These are phyloP conservation scores for Malurus alboscapulatus DNA, from an alignment of 2,113 vertebrate genomes.

Conservation along the genomic window DNA sequence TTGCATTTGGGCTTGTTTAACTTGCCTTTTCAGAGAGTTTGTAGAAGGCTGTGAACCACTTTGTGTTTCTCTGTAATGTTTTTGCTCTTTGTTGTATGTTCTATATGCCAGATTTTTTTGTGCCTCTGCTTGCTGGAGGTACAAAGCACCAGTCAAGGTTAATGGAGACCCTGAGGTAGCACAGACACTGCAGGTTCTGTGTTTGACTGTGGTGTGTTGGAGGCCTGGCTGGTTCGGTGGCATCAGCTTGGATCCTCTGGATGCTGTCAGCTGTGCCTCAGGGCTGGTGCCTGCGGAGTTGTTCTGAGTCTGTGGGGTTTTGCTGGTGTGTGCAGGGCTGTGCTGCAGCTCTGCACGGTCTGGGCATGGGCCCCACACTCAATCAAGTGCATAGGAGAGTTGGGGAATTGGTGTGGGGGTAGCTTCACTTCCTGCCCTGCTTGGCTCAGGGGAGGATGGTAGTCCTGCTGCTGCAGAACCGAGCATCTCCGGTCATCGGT, in stretches of 20 bases:
- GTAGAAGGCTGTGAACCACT: neutral
- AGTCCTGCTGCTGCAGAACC: too few relatives aligned
- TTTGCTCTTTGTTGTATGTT: neutral
- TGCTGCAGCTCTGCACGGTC: neutral
- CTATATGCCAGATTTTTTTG: neutral
- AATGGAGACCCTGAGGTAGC: neutral
- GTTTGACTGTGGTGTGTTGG: neutral
- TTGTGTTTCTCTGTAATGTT: neutral
- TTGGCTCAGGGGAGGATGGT: too few relatives aligned
- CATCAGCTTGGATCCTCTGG: neutral
- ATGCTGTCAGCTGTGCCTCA: neutral
- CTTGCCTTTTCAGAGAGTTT: neutral
- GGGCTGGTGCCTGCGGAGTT: neutral
- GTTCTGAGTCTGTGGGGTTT: neutral
- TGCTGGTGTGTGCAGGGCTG: neutral
- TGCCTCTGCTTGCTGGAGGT: neutral
- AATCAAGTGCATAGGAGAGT: neutral
- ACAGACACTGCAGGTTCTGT: accelerated
- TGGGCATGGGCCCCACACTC: accelerated
- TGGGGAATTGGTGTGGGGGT: too few relatives aligned
- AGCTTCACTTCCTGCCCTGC: too few relatives aligned
- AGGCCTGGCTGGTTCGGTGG: neutral
- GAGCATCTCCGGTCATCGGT: too few relatives aligned
- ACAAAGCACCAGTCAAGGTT: neutral
- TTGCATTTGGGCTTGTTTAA: neutral